A percentile compares a stretch with the other conserved stretches of the same genome.
phyloP scores from a whole-genome alignment of 2,888 invertebrate genomes.

The Norana najaformis region DNA sequence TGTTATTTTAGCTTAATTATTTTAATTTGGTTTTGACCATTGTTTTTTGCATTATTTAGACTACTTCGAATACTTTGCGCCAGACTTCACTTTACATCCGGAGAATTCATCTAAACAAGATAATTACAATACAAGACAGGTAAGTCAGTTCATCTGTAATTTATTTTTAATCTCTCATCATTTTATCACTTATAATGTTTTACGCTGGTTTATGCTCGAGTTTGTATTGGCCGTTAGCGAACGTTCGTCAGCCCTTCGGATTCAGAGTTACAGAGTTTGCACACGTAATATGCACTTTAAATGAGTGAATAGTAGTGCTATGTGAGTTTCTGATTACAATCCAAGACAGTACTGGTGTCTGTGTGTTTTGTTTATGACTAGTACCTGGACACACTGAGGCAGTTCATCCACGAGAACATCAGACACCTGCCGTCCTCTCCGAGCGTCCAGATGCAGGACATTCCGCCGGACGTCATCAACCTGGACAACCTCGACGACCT shows the following conservation, averaged over 20 bases:
- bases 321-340: not conserved
- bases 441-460: constrained; percentile 84
- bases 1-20: not conserved
- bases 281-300: too few species aligned
- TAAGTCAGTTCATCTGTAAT: not conserved
- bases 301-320: not conserved
- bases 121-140: constrained; percentile 41
- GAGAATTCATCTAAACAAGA: constrained; percentile 87
- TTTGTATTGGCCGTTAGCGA: too few species aligned
- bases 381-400: constrained; percentile 96
- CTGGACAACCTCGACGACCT: constrained; percentile 51
- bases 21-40: not conserved
- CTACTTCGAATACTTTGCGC: constrained; percentile 94
- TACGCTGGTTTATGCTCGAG: too few species aligned
- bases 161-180: too few species aligned
- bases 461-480: constrained; percentile 74
- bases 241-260: too few species aligned
- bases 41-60: constrained; percentile 65
- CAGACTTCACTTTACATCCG: constrained; percentile 93
- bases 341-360: not conserved
- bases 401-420: constrained; percentile 89
- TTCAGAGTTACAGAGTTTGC: too few species aligned
- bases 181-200: too few species aligned
- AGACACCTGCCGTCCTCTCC: constrained; percentile 97
- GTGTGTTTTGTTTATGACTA: constrained; percentile 70